A percentile compares a stretch with the other conserved stretches of the same genome.
These are phyloP conservation scores for Neopelma chrysocephalum DNA, from an alignment of 2,797 vertebrate species.

Conservation along the genomic window DNA sequence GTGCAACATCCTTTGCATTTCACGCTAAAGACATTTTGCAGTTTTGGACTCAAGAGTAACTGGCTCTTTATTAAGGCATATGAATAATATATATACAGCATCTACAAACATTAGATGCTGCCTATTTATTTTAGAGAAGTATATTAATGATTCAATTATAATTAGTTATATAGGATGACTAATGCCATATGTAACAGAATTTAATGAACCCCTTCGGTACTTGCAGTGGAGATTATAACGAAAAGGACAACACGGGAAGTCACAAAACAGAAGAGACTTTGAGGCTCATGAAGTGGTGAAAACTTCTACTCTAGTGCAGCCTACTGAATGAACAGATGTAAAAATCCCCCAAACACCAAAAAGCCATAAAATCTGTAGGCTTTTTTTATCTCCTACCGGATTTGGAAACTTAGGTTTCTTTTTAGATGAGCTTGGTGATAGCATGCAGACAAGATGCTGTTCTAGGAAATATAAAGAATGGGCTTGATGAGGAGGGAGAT, in stretches of 20 bases:
- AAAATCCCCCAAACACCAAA: background rate
- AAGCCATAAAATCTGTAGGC: background rate
- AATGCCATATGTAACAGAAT: background rate
- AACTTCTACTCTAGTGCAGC: background rate
- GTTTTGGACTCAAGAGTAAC: background rate
- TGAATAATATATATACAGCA: background rate
- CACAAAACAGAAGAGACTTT: background rate
- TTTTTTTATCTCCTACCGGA: background rate
- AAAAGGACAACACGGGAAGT: background rate
- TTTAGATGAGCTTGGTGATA: background rate
- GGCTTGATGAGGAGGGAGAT: background rate
- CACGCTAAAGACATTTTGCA: background rate
- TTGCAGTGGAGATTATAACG: background rate
- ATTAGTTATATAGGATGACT: background rate
- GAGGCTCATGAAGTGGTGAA: background rate
- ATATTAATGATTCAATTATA: background rate
- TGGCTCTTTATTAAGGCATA: background rate
- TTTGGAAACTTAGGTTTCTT: background rate
- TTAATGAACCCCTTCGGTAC: background rate
- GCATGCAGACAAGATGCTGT: background rate
- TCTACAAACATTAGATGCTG: background rate
- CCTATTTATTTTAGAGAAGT: background rate
- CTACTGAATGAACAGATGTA: background rate
- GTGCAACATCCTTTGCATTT: background rate
- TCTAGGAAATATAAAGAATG: background rate